These are phyloP conservation scores for Anser cygnoides DNA, from an alignment of 2,113 vertebrate species.

Conservation along the genomic window DNA sequence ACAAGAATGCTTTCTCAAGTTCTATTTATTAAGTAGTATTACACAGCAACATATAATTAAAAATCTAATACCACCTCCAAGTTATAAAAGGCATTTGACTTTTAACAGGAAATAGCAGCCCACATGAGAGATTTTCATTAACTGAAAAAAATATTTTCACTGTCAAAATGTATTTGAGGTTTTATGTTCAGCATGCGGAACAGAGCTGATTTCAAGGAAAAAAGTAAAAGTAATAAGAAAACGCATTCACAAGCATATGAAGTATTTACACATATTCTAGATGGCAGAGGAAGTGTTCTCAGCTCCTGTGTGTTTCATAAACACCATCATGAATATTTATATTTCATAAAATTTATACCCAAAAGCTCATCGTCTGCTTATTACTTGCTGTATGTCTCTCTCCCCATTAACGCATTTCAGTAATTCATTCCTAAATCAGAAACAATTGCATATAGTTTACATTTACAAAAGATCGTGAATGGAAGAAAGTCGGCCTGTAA, in stretches of 20 bases:
- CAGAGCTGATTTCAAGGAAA: background rate
- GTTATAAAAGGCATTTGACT: constrained; percentile 22
- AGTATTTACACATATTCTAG: background rate
- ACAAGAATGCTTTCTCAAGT: constrained; percentile 33
- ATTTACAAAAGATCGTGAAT: background rate
- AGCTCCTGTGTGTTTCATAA: background rate
- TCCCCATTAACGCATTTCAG: background rate
- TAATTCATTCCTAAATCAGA: background rate
- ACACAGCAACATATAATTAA: constrained; percentile 61
- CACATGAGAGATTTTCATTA: background rate
- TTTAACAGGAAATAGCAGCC: constrained; percentile 22
- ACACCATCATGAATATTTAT: background rate
- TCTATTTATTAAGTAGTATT: constrained; percentile 58
- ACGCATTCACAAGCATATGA: background rate
- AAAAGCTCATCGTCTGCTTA: background rate
- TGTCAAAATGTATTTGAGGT: background rate
- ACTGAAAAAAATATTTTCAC: constrained; percentile 17
- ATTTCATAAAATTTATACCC: background rate
- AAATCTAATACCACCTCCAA: constrained; percentile 57
- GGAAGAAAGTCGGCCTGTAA: background rate
- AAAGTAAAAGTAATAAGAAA: background rate
- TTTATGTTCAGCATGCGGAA: background rate
- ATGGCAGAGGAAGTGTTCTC: background rate
- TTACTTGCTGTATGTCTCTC: background rate
- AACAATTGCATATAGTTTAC: background rate